phyloP scores from a whole-genome alignment of 2,113 vertebrate species.

The Poeciliopsis occidentalis region DNA sequence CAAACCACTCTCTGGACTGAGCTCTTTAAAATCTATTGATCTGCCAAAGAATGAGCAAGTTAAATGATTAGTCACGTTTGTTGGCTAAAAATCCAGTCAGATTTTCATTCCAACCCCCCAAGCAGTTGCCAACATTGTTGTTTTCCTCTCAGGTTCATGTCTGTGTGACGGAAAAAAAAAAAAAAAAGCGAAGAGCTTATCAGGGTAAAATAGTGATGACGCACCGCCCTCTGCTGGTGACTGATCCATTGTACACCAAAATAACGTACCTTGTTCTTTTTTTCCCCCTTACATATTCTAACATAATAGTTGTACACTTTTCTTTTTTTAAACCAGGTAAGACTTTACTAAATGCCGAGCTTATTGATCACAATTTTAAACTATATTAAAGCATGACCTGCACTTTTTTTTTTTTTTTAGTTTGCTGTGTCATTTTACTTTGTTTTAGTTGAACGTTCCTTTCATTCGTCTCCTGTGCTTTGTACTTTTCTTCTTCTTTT shows the following conservation, averaged over 20 bases:
- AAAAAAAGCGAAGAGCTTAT: too few species aligned
- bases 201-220: not conserved
- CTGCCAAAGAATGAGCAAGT: constrained; percentile 24
- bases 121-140: constrained; percentile 58
- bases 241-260: constrained; percentile 1
- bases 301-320: too few species aligned
- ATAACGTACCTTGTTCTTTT: not conserved
- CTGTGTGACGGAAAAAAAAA: not conserved
- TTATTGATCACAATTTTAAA: too few species aligned
- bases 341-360: too few species aligned
- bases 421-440: too few species aligned
- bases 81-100: constrained; percentile 43
- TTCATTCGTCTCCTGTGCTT: too few species aligned
- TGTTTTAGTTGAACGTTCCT: too few species aligned
- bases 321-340: too few species aligned
- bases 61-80: constrained; percentile 48
- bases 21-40: constrained; percentile 53
- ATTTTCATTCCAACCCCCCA: constrained; percentile 34
- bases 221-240: constrained; percentile 46
- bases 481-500: too few species aligned
- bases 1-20: constrained; percentile 13
- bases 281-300: too few species aligned
- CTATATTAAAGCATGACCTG: too few species aligned
- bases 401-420: too few species aligned
- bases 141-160: constrained; percentile 19